Conservation (phyloP, 2,113 vertebrate genomes). For the Triplophysa dalaica region DNA sequence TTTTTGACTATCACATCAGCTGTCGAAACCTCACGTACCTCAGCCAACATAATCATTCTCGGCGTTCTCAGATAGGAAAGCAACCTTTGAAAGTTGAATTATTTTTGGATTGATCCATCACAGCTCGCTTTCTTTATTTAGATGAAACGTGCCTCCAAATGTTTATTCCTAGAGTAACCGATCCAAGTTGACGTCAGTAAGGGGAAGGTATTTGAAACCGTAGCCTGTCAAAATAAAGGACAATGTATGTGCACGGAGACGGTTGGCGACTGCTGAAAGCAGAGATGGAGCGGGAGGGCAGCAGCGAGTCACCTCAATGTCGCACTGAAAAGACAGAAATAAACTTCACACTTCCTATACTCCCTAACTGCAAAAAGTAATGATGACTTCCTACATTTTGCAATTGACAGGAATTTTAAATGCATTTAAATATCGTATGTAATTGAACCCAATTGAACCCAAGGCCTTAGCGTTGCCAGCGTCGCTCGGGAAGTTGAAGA, state of each 20-base stretch:
- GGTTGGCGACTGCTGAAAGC: too few species aligned
- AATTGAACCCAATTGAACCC: too few species aligned
- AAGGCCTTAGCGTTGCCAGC: too few species aligned
- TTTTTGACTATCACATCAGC: not conserved
- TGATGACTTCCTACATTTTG: too few species aligned
- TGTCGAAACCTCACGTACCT: not conserved
- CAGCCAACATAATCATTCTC: not conserved
- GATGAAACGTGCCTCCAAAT: not conserved
- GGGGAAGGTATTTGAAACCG: not conserved
- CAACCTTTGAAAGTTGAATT: slow-evolving; percentile 2
- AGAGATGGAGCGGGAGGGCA: too few species aligned
- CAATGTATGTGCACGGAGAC: not conserved
- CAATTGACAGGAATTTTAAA: too few species aligned
- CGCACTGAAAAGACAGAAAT: too few species aligned
- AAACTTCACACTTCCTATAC: too few species aligned
- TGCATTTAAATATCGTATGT: too few species aligned
- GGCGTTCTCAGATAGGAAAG: not conserved
- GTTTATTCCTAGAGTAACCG: not conserved
- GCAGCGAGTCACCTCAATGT: too few species aligned
- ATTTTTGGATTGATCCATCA: slow-evolving; percentile 18
- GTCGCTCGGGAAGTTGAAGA: too few species aligned
- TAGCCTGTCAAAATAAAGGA: not conserved
- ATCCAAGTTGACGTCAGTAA: not conserved
- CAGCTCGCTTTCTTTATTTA: slow-evolving; percentile 1
- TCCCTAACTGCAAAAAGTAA: too few species aligned